These are phyloP conservation scores for Agriopis aurantiaria DNA, from an alignment of 2,888 invertebrate species.

Conservation along the genomic window DNA sequence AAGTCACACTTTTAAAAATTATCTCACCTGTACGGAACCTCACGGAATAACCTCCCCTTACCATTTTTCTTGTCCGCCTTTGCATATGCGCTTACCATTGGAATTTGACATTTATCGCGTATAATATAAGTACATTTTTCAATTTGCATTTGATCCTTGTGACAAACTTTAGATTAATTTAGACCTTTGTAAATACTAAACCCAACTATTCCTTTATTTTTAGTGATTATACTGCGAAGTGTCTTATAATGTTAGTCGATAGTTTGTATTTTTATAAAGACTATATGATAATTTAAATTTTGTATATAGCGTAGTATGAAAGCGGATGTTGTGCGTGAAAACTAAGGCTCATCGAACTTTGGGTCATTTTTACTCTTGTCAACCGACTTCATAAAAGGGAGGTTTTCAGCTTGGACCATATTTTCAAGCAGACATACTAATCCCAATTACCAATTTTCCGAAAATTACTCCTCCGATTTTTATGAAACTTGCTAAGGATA, in stretches of 20 bases:
- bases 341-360: slow-evolving; percentile 3
- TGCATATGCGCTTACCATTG: not conserved
- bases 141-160: slow-evolving; percentile 33
- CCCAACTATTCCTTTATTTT: slow-evolving; percentile 49
- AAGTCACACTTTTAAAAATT: too few relatives aligned
- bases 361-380: too few relatives aligned
- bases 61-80: slow-evolving; percentile 4
- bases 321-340: slow-evolving; percentile 45
- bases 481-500: too few relatives aligned
- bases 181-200: slow-evolving; percentile 58
- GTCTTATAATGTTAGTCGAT: slow-evolving; percentile 68
- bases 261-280: slow-evolving; percentile 76
- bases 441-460: too few relatives aligned
- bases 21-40: too few relatives aligned
- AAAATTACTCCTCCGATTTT: too few relatives aligned
- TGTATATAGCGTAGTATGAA: slow-evolving; percentile 44
- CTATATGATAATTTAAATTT: slow-evolving; percentile 50
- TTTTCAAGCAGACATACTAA: too few relatives aligned
- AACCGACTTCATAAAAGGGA: too few relatives aligned
- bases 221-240: slow-evolving; percentile 61
- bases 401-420: too few relatives aligned
- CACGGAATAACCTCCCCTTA: not conserved
- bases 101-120: slow-evolving; percentile 3
- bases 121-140: slow-evolving; percentile 26
- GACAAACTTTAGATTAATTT: slow-evolving; percentile 40